Conservation (phyloP, 2,113 vertebrate genomes). For the Cercopithecus mona region DNA sequence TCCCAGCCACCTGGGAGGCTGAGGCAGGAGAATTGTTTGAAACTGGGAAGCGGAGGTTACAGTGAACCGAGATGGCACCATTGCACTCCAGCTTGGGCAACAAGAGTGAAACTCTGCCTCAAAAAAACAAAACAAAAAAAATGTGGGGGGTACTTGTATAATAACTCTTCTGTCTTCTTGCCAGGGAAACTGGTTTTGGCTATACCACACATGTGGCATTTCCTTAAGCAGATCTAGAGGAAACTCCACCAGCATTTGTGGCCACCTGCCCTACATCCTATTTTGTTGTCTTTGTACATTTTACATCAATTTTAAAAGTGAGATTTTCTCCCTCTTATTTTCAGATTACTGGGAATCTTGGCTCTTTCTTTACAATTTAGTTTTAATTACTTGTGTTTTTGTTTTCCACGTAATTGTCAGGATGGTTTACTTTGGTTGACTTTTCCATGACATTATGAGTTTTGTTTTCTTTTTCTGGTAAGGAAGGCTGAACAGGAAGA, state of each 20-base stretch:
- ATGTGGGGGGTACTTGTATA: not conserved
- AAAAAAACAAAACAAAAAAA: too few species aligned
- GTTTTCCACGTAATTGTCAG: not conserved
- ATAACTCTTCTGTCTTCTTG: not conserved
- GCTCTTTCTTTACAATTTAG: not conserved
- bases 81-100: too few species aligned
- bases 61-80: too few species aligned
- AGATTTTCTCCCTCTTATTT: not conserved
- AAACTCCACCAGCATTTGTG: not conserved
- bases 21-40: too few species aligned
- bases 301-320: not conserved
- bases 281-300: not conserved
- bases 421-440: not conserved
- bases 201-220: not conserved
- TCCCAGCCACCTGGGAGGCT: too few species aligned
- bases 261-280: not conserved
- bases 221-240: not conserved
- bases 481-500: not conserved
- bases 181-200: not conserved
- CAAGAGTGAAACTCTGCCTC: too few species aligned
- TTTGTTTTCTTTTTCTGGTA: not conserved
- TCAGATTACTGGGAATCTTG: not conserved
- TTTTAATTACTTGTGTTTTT: not conserved
- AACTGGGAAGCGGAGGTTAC: too few species aligned
- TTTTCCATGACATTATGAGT: not conserved